Percentiles rank a stretch among this genome's conserved stretches.
Evolutionary conservation across 2,113 vertebrate species (phyloP).

Genomic region (Coptodon rendalli): DNA sequence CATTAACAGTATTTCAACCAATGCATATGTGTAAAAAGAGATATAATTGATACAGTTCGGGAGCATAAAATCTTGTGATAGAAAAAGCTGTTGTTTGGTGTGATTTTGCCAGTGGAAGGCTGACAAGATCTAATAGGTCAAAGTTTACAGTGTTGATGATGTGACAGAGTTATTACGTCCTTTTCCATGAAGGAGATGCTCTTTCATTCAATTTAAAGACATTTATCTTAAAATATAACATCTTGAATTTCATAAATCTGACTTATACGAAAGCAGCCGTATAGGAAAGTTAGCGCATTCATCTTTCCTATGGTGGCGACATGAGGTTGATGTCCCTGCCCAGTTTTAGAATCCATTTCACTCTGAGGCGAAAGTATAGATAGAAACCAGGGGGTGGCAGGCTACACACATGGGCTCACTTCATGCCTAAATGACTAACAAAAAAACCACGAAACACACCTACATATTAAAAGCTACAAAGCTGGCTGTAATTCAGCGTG

Average conservation of each 20-base stretch:
- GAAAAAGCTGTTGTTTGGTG: not conserved
- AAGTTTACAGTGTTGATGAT: not conserved
- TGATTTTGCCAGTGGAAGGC: not conserved
- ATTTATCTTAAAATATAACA: not conserved
- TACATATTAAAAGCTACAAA: not conserved
- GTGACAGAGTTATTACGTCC: not conserved
- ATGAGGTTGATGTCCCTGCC: not conserved
- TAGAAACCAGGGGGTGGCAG: slow-evolving; percentile 34
- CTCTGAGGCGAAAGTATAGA: not conserved
- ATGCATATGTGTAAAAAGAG: not conserved
- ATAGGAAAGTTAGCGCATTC: not conserved
- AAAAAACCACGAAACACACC: not conserved
- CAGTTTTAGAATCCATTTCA: not conserved
- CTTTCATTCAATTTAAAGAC: not conserved
- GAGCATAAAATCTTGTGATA: not conserved
- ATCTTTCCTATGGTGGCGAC: not conserved
- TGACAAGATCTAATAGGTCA: not conserved
- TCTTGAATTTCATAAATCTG: not conserved
- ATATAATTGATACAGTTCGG: rapidly evolving
- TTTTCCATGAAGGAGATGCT: not conserved
- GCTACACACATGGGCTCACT: not conserved
- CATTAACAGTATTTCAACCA: not conserved
- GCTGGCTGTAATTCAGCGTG: not conserved
- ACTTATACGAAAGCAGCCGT: rapidly evolving
- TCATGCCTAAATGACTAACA: not conserved